A percentile compares a stretch with the other conserved stretches of the same genome.
Evolutionary conservation across 1,140 invertebrate genomes (phyloP).

Genomic region (Diorhabda carinulata): DNA sequence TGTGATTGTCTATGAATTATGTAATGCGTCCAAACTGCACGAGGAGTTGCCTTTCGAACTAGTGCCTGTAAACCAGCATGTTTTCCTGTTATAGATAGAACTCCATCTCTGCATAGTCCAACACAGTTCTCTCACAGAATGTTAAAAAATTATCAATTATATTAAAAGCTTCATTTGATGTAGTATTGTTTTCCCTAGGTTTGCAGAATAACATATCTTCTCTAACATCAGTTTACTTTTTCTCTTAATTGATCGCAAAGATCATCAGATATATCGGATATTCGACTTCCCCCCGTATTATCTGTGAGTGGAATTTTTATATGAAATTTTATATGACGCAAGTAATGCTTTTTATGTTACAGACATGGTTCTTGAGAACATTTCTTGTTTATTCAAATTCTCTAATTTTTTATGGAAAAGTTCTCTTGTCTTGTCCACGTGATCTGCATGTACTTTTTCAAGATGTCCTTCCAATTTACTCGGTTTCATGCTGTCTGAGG

Average conservation of each 20-base stretch:
- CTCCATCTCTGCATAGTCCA: conserved; percentile 46
- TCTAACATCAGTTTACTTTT: background rate
- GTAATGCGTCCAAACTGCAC: background rate
- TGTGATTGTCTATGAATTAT: background rate
- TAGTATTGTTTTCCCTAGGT: background rate
- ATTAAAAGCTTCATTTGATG: background rate
- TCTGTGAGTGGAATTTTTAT: too few relatives aligned
- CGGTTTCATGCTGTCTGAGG: too few relatives aligned
- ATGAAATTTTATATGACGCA: too few relatives aligned
- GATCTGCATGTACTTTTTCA: too few relatives aligned
- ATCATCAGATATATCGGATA: background rate
- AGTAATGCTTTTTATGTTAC: too few relatives aligned
- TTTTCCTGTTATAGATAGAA: conserved; percentile 12
- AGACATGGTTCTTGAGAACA: too few relatives aligned
- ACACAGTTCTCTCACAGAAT: conserved; percentile 24
- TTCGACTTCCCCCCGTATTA: too few relatives aligned
- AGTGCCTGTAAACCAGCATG: background rate
- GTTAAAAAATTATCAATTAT: background rate
- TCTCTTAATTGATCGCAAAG: background rate
- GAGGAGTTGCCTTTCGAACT: background rate
- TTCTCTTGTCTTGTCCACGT: too few relatives aligned
- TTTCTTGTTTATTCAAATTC: too few relatives aligned
- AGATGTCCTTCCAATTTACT: too few relatives aligned
- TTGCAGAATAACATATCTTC: background rate
- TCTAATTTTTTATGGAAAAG: too few relatives aligned